Conservation (phyloP, 2,113 vertebrate genomes). For the Oxygymnocypris stewartii region DNA sequence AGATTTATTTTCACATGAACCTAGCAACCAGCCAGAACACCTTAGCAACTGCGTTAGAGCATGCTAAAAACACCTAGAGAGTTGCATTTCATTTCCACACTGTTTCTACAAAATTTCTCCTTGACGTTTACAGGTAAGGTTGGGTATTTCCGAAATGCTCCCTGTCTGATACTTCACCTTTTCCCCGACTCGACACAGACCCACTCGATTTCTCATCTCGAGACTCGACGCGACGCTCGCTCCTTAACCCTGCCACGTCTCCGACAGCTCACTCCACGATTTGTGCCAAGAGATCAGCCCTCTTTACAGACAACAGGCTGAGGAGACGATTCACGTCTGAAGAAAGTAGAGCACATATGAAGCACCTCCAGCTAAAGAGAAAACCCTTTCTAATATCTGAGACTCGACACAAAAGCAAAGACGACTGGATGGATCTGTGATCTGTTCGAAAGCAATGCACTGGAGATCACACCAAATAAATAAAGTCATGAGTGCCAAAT, state of each 20-base stretch:
- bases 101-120: background rate
- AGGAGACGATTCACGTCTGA: conserved; percentile 34
- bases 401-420: background rate
- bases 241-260: conserved; percentile 53
- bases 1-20: background rate
- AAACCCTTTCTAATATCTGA: background rate
- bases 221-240: conserved; percentile 44
- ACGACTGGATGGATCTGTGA: conserved; percentile 46
- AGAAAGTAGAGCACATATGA: conserved; percentile 18
- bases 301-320: conserved; percentile 50
- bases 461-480: conserved; percentile 48
- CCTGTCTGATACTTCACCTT: conserved; percentile 19
- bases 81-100: background rate
- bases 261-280: conserved; percentile 48
- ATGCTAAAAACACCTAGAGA: background rate
- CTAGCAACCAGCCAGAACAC: background rate
- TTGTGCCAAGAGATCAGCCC: conserved; percentile 53
- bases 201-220: conserved; percentile 47
- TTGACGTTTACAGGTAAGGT: background rate
- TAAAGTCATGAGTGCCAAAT: conserved; percentile 53
- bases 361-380: conserved; percentile 32
- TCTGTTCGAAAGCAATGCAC: conserved; percentile 63
- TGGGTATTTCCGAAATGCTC: conserved; percentile 14
- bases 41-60: background rate
- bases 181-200: background rate